phyloP scores from a whole-genome alignment of 2,888 invertebrate genomes.

The Graphium colonna region DNA sequence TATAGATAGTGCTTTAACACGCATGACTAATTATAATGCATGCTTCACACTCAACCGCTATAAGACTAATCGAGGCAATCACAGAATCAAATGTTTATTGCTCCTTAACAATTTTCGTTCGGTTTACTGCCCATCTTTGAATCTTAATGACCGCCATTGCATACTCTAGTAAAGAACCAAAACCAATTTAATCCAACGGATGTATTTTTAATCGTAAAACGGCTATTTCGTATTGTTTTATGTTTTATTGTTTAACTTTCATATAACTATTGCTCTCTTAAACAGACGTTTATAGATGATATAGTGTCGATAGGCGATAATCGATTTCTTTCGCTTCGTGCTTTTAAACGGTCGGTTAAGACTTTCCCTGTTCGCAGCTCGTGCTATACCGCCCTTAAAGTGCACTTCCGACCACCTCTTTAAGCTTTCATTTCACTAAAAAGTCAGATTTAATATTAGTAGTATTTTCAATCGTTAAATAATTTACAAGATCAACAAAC shows the following conservation, averaged over 20 bases:
- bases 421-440: too few species aligned
- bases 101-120: slow-evolving; percentile 12
- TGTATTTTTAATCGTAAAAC: slow-evolving; percentile 13
- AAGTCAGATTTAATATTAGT: too few species aligned
- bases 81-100: slow-evolving; percentile 20
- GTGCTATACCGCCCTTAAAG: slow-evolving; percentile 60
- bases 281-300: background rate
- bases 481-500: too few species aligned
- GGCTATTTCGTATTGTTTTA: background rate
- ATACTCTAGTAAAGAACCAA: slow-evolving; percentile 6
- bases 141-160: slow-evolving; percentile 5
- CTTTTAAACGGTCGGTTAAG: slow-evolving; percentile 43
- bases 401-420: too few species aligned
- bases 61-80: slow-evolving; percentile 34
- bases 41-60: slow-evolving; percentile 33
- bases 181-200: slow-evolving; percentile 11
- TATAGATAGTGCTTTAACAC: slow-evolving; percentile 21
- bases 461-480: too few species aligned
- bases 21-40: slow-evolving; percentile 33
- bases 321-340: slow-evolving; percentile 10
- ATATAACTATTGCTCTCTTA: slow-evolving; percentile 1
- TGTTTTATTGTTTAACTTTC: slow-evolving; percentile 16
- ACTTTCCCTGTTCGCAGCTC: slow-evolving; percentile 35
- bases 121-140: slow-evolving; percentile 7
- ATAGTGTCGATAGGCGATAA: background rate